Evolutionary conservation across 2,888 invertebrate species (phyloP).

Genomic region (Dynastes grantii): DNA sequence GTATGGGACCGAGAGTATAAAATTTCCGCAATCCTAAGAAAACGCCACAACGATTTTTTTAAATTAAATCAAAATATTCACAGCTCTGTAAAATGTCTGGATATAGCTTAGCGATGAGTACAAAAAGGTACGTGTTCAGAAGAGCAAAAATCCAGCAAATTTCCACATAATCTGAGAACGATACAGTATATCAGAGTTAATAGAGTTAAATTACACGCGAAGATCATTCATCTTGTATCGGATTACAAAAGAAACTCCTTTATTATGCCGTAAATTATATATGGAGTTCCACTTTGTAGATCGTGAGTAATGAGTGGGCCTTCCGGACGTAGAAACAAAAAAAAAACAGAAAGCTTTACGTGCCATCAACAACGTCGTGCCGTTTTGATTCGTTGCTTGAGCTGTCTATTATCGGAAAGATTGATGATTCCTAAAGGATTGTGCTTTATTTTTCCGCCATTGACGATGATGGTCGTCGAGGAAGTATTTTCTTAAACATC

Average conservation of each 20-base stretch:
- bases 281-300: slow-evolving; percentile 24
- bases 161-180: background rate
- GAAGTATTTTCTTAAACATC: background rate
- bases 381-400: slow-evolving; percentile 37
- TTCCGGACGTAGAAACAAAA: slow-evolving; percentile 25
- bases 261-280: slow-evolving; percentile 42
- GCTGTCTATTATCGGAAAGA: slow-evolving; percentile 19
- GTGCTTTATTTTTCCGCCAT: slow-evolving; percentile 1
- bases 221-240: slow-evolving; percentile 30
- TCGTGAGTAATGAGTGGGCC: slow-evolving; percentile 33
- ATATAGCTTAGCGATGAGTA: no score
- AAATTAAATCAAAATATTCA: no score
- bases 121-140: no score
- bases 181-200: background rate
- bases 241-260: slow-evolving; percentile 27
- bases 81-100: no score
- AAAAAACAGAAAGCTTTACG: slow-evolving; percentile 30
- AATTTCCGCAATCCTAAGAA: no score
- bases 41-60: no score
- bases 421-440: slow-evolving; percentile 20
- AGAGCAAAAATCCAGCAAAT: no score
- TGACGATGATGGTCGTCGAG: slow-evolving; percentile 6
- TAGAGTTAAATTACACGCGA: background rate
- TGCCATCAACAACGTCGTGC: slow-evolving; percentile 21
- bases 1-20: no score